These are phyloP conservation scores for Boloria selene DNA, from an alignment of 2,888 invertebrate species.

Conservation along the genomic window DNA sequence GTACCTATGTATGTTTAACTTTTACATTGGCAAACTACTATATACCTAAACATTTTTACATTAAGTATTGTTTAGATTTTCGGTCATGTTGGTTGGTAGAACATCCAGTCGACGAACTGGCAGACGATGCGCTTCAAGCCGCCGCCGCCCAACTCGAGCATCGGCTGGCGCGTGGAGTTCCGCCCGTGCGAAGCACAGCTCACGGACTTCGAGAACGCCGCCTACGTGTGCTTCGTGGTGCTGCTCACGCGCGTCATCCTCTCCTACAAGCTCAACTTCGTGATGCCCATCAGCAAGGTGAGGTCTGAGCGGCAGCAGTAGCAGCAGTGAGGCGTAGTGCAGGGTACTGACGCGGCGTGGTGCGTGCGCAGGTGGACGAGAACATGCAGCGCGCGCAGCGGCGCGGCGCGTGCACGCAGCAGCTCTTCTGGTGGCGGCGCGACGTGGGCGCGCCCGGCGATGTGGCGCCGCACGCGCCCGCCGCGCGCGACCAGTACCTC, in stretches of 20 bases:
- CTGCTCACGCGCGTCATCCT: slow-evolving; percentile 97
- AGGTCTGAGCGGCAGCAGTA: not conserved
- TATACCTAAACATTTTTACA: no score
- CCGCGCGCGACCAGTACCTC: slow-evolving; percentile 75
- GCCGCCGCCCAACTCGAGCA: slow-evolving; percentile 96
- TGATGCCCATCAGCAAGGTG: slow-evolving; percentile 98
- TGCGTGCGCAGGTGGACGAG: slow-evolving; percentile 88
- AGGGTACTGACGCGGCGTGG: not conserved
- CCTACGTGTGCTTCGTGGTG: slow-evolving; percentile 98
- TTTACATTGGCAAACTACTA: no score
- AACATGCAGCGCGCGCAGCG: slow-evolving; percentile 98
- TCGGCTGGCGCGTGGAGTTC: slow-evolving; percentile 99
- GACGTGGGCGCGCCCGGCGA: slow-evolving; percentile 81
- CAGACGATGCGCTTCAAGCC: slow-evolving; percentile 99
- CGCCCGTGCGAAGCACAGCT: slow-evolving; percentile 99
- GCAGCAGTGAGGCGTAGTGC: not conserved
- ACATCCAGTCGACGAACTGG: slow-evolving; percentile 99
- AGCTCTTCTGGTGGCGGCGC: slow-evolving; percentile 97
- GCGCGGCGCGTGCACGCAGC: slow-evolving; percentile 91
- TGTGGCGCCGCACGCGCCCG: slow-evolving; percentile 7
- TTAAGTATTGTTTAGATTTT: not conserved
- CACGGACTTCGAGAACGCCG: slow-evolving; percentile 99
- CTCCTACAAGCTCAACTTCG: slow-evolving; percentile 96
- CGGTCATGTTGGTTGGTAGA: slow-evolving; percentile 76
- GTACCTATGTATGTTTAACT: no score